Percentiles rank a stretch among this genome's conserved stretches.
Evolutionary conservation across 2,888 invertebrate species (phyloP).

Genomic region (Atrina japonica): DNA sequence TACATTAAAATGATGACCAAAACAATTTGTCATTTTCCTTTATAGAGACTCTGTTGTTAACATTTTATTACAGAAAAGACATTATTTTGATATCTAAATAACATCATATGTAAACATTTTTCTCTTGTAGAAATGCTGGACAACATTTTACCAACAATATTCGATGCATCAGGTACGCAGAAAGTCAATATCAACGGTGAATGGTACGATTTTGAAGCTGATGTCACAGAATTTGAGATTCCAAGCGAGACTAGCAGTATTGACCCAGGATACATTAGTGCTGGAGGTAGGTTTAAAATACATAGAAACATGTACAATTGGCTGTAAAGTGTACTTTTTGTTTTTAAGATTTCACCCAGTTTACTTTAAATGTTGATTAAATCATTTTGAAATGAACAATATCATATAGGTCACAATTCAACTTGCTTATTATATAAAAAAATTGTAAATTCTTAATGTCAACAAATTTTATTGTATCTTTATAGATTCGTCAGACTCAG

Average conservation of each 20-base stretch:
- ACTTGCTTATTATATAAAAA: no score
- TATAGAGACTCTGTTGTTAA: no score
- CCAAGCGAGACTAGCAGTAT: slow-evolving; percentile 4
- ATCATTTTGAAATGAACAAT: no score
- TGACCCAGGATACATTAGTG: slow-evolving; percentile 38
- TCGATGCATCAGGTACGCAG: slow-evolving; percentile 27
- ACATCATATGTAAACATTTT: background rate
- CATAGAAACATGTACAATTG: background rate
- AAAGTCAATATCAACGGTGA: slow-evolving; percentile 39
- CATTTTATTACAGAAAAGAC: no score
- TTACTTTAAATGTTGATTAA: no score
- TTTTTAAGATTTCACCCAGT: no score
- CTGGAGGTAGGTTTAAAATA: slow-evolving; percentile 29
- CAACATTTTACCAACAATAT: slow-evolving; percentile 34
- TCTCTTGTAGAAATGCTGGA: slow-evolving; percentile 38
- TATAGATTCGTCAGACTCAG: slow-evolving; percentile 11
- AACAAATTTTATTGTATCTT: no score
- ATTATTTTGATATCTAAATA: background rate
- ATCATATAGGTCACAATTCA: no score
- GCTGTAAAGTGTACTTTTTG: no score
- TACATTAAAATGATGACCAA: no score
- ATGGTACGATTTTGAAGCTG: slow-evolving; percentile 39
- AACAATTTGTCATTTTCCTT: no score
- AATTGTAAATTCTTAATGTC: no score
- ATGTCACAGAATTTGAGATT: slow-evolving; percentile 12